Evolutionary conservation across 2,113 vertebrate species (phyloP), one percentile per base, ranked within the genome.

Genomic region (Apteryx owenii): DNA sequence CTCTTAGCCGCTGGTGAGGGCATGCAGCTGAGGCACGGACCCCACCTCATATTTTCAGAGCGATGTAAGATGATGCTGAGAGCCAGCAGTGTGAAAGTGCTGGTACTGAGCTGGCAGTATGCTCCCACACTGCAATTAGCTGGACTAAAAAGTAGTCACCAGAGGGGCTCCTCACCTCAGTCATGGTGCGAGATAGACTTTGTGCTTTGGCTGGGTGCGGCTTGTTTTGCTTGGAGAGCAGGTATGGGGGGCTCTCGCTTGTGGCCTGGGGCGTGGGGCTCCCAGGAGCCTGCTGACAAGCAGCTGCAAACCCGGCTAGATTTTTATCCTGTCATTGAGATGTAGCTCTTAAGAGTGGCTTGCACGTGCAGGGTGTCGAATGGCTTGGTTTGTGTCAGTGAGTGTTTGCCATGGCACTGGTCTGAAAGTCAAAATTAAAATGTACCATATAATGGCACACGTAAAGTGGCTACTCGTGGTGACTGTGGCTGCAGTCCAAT

Each of bases 31-130:
- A 88, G 20, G 22, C 42, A 21, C 4, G 54, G 83, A 65, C 33
- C 62, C 31, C 50, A 56, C 0, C 28, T 48, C 0, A 1, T 69
- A 18, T 84, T 71, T 71, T 26, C 0, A 0, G 38, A 38, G 48
- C n/a, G 12, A 7, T 60, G 12, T 40, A 21, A n/a, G 85, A 7
- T 10, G 5, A 38, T 25, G 8, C 5, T 81, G 64, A 21, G 58
- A 73, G 22, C 46, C 44, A 40, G 20, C 31, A 56, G 65, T 9
- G 29, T 68, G 29, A 4, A 36, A 26, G 4, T 5, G 21, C 10
- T 36, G 61, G 50, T 65, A 18, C 23, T 0, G 2, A 64, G 42
- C 8, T 84, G 26, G 38, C 72, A 83, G 19, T 5, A 31, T 69
- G 44, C 60, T 0, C 53, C 17, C 40, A 38, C 18, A 17, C 23